Conservation (phyloP, 2,797 vertebrate genomes). For the Chaunax sp. region DNA sequence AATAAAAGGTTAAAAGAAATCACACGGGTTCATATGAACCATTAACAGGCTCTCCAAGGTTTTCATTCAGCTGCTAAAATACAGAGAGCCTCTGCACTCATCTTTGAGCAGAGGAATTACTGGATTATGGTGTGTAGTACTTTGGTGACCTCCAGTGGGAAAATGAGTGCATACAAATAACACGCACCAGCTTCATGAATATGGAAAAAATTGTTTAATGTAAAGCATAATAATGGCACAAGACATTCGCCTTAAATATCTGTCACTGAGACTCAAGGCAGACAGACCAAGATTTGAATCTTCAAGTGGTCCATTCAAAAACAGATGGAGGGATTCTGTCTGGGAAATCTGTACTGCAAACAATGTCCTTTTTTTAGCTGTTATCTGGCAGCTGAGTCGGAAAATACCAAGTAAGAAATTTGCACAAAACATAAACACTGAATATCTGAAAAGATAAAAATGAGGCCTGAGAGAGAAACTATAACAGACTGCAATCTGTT, state of each 20-base stretch:
- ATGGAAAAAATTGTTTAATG: not conserved
- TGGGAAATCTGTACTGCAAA: slow-evolving; percentile 36
- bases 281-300: not conserved
- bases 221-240: not conserved
- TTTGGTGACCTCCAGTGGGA: slow-evolving; percentile 80
- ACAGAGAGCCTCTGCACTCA: slow-evolving; percentile 13
- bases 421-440: slow-evolving; percentile 2
- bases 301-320: slow-evolving; percentile 4
- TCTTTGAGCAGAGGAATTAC: slow-evolving; percentile 18
- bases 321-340: not conserved
- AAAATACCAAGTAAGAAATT: slow-evolving; percentile 13
- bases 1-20: slow-evolving; percentile 17
- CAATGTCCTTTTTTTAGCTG: slow-evolving; percentile 7
- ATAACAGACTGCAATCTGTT: not conserved
- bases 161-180: slow-evolving; percentile 36
- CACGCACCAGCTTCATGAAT: not conserved
- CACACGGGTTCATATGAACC: slow-evolving; percentile 4
- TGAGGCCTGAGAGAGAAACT: not conserved
- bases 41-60: not conserved
- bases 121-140: slow-evolving; percentile 41
- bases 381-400: slow-evolving; percentile 19
- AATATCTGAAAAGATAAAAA: slow-evolving; percentile 19
- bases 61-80: slow-evolving; percentile 18
- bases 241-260: not conserved
- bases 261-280: not conserved